Base-by-base conservation (phyloP, 2,113 vertebrate species). In the Onychostruthus taczanowskii region DNA sequence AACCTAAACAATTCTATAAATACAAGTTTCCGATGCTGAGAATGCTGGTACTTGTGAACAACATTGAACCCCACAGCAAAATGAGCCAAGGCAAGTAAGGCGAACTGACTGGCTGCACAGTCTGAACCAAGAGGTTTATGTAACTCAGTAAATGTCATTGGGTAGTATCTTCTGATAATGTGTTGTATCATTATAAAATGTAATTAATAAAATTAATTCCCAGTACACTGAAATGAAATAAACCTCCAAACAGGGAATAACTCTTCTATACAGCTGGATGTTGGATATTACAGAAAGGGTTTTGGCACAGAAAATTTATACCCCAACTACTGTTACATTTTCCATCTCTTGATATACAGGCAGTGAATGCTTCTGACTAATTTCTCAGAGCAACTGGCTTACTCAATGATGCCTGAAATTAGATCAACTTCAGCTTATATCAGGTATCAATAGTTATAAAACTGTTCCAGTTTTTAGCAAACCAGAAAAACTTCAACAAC, bases 371-470 rank as follows among this genome's bases (percentile, higher is more conserved):
- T 52, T 47, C 41, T 52, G 26, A 68, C 47, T 73, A 47, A 87
- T 78, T 90, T 84, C 70, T 82, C 73, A 59, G 39, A 84, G 68
- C 27, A 87, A 92, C 41, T 55, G 33, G 24, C 87, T 75, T 92
- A 84, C 41, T 59, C 52, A 4, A 66, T 52, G 85, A 86, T 75
- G 85, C 92, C n/a, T 92, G 73, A 93, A 93, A 95, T 96, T 35
- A 94, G 18, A 93, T 81, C 61, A 81, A 20, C 87, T 91, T 76
- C 72, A 41, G 56, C 46, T 92, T 89, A 86, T 13, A 8, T 83
- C 47, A 88, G 70, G 11, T 80, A 88, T 70, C 79, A 86, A 81
- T 70, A 92, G 79, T 81, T 93, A 93, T 3, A 86, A 86, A 93
- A 92, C 61, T 13, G 56, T 56, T 90, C 56, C 28, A 37, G 30